Percentiles rank a stretch among this genome's conserved stretches.
phyloP scores from a whole-genome alignment of 2,888 invertebrate species.

The Esperia sulphurella region DNA sequence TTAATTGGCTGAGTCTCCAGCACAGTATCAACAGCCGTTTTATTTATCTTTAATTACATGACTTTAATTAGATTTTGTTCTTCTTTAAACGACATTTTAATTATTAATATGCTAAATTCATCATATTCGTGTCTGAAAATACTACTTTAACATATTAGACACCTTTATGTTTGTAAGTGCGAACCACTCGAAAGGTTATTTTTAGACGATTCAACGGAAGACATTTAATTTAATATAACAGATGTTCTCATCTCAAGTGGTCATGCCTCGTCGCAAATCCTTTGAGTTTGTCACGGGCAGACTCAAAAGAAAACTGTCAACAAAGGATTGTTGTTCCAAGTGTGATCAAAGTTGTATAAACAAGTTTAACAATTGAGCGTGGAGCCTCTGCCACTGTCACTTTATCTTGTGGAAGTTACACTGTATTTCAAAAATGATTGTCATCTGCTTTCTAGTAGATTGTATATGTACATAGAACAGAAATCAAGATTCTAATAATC shows the following conservation, averaged over 20 bases:
- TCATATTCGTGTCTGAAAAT: too few species aligned
- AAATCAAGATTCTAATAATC: too few species aligned
- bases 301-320: constrained; percentile 61
- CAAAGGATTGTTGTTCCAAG: constrained; percentile 68
- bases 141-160: background rate
- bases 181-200: constrained; percentile 24
- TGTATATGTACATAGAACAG: too few species aligned
- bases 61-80: constrained; percentile 22
- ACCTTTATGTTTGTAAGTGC: constrained; percentile 28
- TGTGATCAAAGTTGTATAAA: constrained; percentile 61
- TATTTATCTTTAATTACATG: background rate
- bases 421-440: too few species aligned
- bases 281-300: constrained; percentile 59
- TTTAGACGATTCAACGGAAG: constrained; percentile 40
- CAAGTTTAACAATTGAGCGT: constrained; percentile 56
- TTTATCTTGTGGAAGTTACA: background rate
- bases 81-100: constrained; percentile 9
- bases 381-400: constrained; percentile 4
- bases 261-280: constrained; percentile 56
- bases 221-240: constrained; percentile 67
- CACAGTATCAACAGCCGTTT: background rate
- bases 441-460: too few species aligned
- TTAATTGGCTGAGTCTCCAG: constrained; percentile 9
- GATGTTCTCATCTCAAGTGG: constrained; percentile 59
- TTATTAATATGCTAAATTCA: too few species aligned